A percentile compares a stretch with the other conserved stretches of the same genome.
Evolutionary conservation across 2,113 vertebrate genomes (phyloP).

Genomic region (Pterocles orientalis): DNA sequence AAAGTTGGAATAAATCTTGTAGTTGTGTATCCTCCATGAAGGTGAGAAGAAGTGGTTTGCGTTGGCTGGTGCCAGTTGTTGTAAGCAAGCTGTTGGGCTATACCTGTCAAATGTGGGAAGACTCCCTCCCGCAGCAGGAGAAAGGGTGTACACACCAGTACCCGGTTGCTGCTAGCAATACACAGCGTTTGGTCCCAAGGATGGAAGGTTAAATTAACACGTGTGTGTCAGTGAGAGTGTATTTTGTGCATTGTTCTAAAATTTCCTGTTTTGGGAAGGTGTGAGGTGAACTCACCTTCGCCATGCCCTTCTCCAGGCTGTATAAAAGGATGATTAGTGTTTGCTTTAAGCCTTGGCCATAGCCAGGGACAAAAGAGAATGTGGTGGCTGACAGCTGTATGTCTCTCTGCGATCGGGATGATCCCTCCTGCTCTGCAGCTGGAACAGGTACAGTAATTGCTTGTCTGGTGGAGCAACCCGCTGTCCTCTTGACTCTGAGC

Average conservation of each 20-base stretch:
- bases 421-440: neutral
- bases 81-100: conserved; percentile 65
- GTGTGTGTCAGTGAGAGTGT: neutral
- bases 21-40: conserved; percentile 68
- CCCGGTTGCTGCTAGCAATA: neutral
- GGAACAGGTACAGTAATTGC: neutral
- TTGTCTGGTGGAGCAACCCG: neutral
- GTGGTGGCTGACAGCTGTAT: neutral
- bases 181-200: neutral
- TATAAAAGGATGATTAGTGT: neutral
- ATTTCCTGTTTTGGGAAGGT: neutral
- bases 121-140: neutral
- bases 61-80: conserved; percentile 71
- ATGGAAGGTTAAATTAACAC: neutral
- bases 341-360: neutral
- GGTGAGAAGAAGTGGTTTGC: conserved; percentile 73
- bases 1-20: conserved; percentile 77
- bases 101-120: neutral
- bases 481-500: neutral
- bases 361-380: neutral
- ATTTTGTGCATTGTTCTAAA: neutral
- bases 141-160: neutral
- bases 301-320: neutral
- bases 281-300: neutral
- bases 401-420: neutral